Evolutionary conservation across 2,888 invertebrate species (phyloP).

Genomic region (Sympetrum striolatum): DNA sequence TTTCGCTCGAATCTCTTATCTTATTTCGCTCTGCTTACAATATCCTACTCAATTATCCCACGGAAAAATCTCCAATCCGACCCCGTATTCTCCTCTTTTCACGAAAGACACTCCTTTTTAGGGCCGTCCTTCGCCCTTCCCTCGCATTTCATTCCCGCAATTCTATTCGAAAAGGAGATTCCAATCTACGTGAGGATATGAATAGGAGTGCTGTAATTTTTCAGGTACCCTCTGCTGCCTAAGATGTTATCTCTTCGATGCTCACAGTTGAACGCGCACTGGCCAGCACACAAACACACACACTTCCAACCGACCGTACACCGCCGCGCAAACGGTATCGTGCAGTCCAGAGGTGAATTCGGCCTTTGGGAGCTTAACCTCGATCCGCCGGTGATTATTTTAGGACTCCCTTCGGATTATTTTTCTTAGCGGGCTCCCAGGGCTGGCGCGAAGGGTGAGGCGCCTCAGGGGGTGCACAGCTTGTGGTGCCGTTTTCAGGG

Average conservation of each 20-base stretch:
- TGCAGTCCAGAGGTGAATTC: neutral
- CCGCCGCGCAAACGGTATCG: conserved; percentile 22
- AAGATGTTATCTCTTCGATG: neutral
- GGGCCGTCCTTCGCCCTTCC: neutral
- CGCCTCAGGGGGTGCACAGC: too few species aligned
- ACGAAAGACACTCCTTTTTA: neutral
- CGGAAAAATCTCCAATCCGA: neutral
- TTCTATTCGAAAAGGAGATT: conserved; percentile 3
- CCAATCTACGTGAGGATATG: conserved; percentile 29
- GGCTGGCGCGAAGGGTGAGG: too few species aligned
- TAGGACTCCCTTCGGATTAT: neutral
- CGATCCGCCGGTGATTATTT: neutral
- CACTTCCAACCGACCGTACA: neutral
- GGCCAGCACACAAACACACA: too few species aligned
- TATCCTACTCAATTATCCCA: neutral
- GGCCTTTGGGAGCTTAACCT: neutral
- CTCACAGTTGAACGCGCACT: neutral
- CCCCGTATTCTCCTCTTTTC: neutral
- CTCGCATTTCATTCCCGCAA: neutral
- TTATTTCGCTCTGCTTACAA: neutral
- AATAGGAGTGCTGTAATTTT: conserved; percentile 26
- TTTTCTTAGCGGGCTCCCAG: too few species aligned
- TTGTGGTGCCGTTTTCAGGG: too few species aligned
- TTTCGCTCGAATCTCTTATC: neutral
- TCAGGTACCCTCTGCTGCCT: conserved; percentile 2